Evolutionary conservation across 2,888 invertebrate species (phyloP).

Genomic region (Trachelus stipa): DNA sequence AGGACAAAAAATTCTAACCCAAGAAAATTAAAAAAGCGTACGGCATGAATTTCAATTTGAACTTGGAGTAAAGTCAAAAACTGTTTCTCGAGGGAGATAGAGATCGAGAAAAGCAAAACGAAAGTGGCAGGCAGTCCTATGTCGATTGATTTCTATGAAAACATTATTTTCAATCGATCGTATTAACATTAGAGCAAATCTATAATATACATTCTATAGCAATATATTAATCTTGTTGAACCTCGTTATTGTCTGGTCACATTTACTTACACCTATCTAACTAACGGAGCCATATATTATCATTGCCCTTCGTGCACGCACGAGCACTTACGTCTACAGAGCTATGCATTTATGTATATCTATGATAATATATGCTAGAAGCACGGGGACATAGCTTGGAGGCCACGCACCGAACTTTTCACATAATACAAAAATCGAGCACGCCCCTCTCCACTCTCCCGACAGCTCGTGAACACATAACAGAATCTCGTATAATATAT

Average conservation of each 20-base stretch:
- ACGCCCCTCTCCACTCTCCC: not conserved
- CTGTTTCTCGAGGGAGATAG: not conserved
- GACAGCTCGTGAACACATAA: constrained; percentile 11
- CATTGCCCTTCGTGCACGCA: not conserved
- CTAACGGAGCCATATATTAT: constrained; percentile 23
- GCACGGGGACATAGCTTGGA: not conserved
- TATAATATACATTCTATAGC: constrained; percentile 15
- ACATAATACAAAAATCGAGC: not conserved
- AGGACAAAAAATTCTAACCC: not conserved
- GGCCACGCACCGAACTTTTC: not conserved
- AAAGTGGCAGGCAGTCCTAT: not conserved
- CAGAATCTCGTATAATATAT: constrained; percentile 23
- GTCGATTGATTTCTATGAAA: constrained; percentile 23
- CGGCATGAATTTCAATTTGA: not conserved
- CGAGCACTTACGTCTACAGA: not conserved
- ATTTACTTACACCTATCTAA: constrained; percentile 59
- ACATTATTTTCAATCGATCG: constrained; percentile 18
- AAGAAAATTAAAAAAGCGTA: not conserved
- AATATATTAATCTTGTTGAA: constrained; percentile 45
- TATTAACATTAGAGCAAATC: not conserved
- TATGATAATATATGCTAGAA: constrained; percentile 3
- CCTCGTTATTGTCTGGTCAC: constrained; percentile 64
- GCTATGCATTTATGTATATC: constrained; percentile 12
- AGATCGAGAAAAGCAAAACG: not conserved
- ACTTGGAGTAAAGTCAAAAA: not conserved